Evolutionary conservation across 2,113 vertebrate genomes (phyloP), one percentile per base, ranked within the genome.

Genomic region (Megaceryle maxima): DNA sequence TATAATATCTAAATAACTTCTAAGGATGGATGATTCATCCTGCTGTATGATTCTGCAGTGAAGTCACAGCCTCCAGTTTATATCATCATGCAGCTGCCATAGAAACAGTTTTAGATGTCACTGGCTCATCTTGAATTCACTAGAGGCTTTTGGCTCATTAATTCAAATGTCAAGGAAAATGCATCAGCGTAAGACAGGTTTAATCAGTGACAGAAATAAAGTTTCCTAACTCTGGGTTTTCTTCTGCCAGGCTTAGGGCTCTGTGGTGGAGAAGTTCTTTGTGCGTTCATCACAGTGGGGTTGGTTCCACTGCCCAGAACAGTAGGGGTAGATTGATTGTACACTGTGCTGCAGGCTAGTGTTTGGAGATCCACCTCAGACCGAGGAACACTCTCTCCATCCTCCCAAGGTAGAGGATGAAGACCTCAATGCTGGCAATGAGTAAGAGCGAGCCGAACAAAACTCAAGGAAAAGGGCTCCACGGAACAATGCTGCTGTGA

Each of bases 81-180:
- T 72, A 56, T 62, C 90, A 88, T 90, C 93, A 68, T 74, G 79
- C 83, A 94, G 92, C 96, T 96, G 79, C 92, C 83, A 92, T 82
- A 77, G 78, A 84, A 94, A 96, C 81, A 74, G 41, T 24, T 96
- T 73, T 55, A 89, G 90, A 91, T 94, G 91, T 89, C 53, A 1
- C 57, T 66, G 60, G 70, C 88, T 95, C 83, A 60, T 96, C 74
- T 66, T 55, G 28, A 92, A 91, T 91, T 95, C 92, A 39, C 83
- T 87, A 62, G 53, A 94, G 81, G 78, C 88, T 89, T 96, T 92
- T 96, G 80, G 83, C 85, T 96, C 70, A 94, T 92, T 91, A 95
- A 97, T 88, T 73, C 89, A 90, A 83, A 92, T 92, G 91, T 69
- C 94, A 92, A 69, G 44, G 55, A 91, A 88, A 93, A 95, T 29